Conservation (phyloP, 2,888 invertebrate genomes). For the Ophonus ardosiacus region DNA sequence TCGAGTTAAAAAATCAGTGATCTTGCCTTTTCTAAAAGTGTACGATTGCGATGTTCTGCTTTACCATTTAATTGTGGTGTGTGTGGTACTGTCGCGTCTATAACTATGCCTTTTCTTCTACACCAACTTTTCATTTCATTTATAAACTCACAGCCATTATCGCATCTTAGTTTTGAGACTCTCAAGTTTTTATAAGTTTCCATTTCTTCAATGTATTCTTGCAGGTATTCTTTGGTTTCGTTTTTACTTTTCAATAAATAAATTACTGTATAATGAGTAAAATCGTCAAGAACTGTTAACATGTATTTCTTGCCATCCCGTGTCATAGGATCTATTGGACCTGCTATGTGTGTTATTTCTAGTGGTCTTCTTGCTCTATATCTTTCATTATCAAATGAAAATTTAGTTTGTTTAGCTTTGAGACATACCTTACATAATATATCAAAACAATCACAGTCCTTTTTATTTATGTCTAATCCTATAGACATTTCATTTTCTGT, state of each 20-base stretch:
- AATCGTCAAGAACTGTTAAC: conserved; percentile 2
- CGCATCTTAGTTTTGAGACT: conserved; percentile 63
- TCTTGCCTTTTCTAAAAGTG: conserved; percentile 47
- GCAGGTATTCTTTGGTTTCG: conserved; percentile 57
- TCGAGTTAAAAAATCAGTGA: conserved; percentile 63
- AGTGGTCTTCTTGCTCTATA: background rate
- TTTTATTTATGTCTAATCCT: background rate
- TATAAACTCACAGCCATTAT: conserved; percentile 67
- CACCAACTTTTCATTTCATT: conserved; percentile 65
- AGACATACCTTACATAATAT: too few relatives aligned
- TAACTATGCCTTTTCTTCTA: too few relatives aligned
- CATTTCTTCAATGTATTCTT: conserved; percentile 65
- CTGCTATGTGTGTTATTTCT: background rate
- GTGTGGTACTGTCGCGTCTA: too few relatives aligned
- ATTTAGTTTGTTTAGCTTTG: too few relatives aligned
- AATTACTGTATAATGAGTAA: background rate
- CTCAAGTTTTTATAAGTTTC: conserved; percentile 64
- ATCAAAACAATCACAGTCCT: background rate
- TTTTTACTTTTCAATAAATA: background rate
- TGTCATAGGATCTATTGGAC: background rate
- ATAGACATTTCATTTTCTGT: background rate
- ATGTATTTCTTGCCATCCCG: background rate
- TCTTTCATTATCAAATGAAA: background rate
- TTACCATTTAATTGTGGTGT: conserved; percentile 60
- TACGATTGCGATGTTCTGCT: conserved; percentile 53